These are phyloP conservation scores for Zootermopsis nevadensis DNA, from an alignment of 2,888 invertebrate genomes.

Conservation along the genomic window DNA sequence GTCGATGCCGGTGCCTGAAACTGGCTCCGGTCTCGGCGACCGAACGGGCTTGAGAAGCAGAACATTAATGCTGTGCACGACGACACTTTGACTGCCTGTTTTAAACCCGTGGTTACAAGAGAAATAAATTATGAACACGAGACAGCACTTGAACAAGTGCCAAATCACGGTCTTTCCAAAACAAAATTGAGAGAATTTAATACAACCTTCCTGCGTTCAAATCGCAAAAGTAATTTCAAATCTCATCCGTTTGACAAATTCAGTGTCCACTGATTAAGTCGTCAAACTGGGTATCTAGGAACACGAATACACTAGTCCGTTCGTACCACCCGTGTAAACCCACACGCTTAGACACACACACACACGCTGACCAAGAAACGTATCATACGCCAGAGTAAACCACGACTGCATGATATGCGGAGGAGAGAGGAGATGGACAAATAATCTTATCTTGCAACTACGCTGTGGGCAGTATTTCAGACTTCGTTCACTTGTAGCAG, in stretches of 20 bases:
- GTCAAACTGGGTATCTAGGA: background rate
- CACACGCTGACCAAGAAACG: background rate
- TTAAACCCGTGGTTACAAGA: background rate
- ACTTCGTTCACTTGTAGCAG: background rate
- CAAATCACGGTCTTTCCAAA: too few relatives aligned
- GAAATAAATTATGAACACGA: too few relatives aligned
- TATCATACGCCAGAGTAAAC: background rate
- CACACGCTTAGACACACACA: too few relatives aligned
- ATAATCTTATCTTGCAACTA: background rate
- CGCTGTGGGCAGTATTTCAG: background rate
- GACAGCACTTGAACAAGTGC: too few relatives aligned
- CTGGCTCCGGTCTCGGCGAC: constrained; percentile 64
- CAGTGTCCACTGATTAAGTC: background rate
- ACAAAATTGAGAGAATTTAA: too few relatives aligned
- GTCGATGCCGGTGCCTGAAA: constrained; percentile 66
- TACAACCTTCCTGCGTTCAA: too few relatives aligned
- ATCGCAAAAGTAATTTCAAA: background rate
- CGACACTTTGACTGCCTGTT: constrained; percentile 45
- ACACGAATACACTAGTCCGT: background rate
- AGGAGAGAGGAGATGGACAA: background rate
- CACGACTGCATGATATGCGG: background rate
- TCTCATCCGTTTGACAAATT: background rate
- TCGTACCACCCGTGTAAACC: too few relatives aligned
- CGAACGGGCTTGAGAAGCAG: constrained; percentile 63
- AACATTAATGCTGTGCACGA: constrained; percentile 58